Percentiles rank a stretch among this genome's conserved stretches.
Evolutionary conservation across 2,797 vertebrate species (phyloP).

Genomic region (Pristis pectinata): DNA sequence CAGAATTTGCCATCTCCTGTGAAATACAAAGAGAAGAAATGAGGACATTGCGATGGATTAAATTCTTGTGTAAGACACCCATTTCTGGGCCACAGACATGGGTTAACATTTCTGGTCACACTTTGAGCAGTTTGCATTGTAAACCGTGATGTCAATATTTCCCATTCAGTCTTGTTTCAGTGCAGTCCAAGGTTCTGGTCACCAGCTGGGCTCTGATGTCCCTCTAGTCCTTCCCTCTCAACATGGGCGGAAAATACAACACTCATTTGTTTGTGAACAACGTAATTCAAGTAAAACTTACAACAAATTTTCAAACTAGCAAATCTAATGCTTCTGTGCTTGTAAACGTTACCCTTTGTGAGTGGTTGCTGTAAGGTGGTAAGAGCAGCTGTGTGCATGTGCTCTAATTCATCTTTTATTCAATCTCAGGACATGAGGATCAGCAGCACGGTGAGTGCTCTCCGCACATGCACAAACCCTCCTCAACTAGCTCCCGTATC

Average conservation of each 20-base stretch:
- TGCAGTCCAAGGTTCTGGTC: neutral
- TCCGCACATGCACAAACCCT: too few relatives aligned
- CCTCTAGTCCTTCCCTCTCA: neutral
- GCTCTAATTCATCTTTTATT: too few relatives aligned
- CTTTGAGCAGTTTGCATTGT: neutral
- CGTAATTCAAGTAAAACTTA: neutral
- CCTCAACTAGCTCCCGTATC: too few relatives aligned
- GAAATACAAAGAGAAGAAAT: conserved; percentile 41
- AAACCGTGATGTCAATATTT: neutral
- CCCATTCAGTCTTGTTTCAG: neutral
- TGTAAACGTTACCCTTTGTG: neutral
- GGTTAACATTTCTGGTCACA: neutral
- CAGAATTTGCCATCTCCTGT: conserved; percentile 86
- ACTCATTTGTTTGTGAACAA: neutral
- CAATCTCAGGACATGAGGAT: too few relatives aligned
- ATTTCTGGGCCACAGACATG: neutral
- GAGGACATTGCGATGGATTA: neutral
- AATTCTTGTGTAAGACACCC: neutral
- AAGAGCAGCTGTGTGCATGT: too few relatives aligned
- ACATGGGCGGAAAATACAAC: neutral
- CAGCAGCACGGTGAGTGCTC: too few relatives aligned
- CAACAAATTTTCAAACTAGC: neutral
- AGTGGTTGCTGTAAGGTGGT: neutral
- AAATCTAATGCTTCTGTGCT: neutral
- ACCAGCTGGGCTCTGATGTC: neutral